Base-by-base conservation (phyloP, 2,113 vertebrate species). In the Nettapus auritus region DNA sequence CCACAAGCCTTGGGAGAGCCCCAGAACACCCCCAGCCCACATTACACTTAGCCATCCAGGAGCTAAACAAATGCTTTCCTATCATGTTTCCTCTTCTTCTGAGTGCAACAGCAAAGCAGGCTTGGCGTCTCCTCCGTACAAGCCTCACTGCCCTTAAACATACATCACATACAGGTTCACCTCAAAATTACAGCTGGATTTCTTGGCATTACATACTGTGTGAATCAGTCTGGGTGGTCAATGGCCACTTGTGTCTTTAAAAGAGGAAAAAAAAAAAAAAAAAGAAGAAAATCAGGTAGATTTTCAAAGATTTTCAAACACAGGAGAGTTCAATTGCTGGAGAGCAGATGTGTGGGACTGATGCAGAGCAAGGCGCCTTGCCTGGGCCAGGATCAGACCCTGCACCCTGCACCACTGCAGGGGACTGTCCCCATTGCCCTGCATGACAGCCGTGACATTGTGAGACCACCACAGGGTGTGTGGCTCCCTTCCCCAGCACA, bases 201-300 rank as follows among this genome's bases (percentile, higher is more conserved):
- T 93, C 77, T 94, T 95, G 90, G 76, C 90, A 76, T 62, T 34
- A 42, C 4, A 9, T 23, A 33, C 36, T 57, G 16, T 8, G 19
- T 86, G 68, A 86, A 34, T 93, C 80, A 77, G 38, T 68, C 62
- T 95, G 90, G 86, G 76, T 90, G 86, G 86, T 64, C 90, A 97
- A 53, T 0, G 0, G 59, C 33, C 5, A 0, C 87, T 76, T 62
- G 8, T 2, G 1, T 38, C 28, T 82, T 66, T 78, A 93, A 93
- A 87, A 14, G 10, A 17, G 28, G 63, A 40, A 22, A 50, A 50
- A 50, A 50, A 50, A 50, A 33, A 68, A 40, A 26, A 25, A 52
- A 52, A 10, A 48, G 21, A 21, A 9, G 20, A 52, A 52, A 52
- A 13, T 3, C 56, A 79, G 34, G 23, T 34, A 28, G 52, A 36